Conservation (phyloP, 2,797 vertebrate genomes). For the Lacerta viridis region DNA sequence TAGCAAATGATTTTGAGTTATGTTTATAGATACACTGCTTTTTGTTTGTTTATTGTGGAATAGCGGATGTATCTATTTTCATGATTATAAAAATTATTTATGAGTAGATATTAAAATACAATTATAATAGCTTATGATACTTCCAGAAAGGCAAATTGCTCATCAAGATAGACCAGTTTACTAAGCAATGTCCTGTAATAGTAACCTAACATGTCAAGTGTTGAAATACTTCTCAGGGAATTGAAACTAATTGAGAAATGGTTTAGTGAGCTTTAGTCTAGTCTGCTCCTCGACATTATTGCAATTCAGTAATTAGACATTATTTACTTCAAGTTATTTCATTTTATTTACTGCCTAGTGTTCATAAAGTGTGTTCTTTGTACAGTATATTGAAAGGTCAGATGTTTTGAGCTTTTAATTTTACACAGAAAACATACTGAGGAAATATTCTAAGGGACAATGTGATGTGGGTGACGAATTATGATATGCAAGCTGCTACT, state of each 20-base stretch:
- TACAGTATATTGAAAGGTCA: neutral
- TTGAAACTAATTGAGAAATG: constrained; percentile 14
- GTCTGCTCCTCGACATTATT: neutral
- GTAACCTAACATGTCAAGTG: constrained; percentile 55
- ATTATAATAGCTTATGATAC: constrained; percentile 18
- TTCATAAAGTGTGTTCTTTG: constrained; percentile 27
- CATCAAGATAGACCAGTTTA: constrained; percentile 31
- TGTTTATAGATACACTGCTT: neutral
- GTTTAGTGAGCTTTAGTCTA: constrained; percentile 36
- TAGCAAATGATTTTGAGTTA: neutral
- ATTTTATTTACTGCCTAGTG: neutral
- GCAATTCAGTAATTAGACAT: constrained; percentile 3
- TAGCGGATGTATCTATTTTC: constrained; percentile 16
- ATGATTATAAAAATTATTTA: neutral
- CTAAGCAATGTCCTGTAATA: constrained; percentile 38
- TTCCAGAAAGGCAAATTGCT: constrained; percentile 49
- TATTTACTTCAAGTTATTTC: constrained; percentile 32
- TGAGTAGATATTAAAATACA: constrained; percentile 2
- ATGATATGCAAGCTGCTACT: neutral
- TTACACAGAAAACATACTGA: neutral
- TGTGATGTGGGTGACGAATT: neutral
- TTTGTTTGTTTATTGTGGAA: constrained; percentile 39
- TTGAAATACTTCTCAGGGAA: constrained; percentile 6
- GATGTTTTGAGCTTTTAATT: rapidly evolving
- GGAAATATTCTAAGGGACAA: constrained; percentile 10